Evolutionary conservation across 1,140 invertebrate species (phyloP).

Genomic region (Cydia strobilella): DNA sequence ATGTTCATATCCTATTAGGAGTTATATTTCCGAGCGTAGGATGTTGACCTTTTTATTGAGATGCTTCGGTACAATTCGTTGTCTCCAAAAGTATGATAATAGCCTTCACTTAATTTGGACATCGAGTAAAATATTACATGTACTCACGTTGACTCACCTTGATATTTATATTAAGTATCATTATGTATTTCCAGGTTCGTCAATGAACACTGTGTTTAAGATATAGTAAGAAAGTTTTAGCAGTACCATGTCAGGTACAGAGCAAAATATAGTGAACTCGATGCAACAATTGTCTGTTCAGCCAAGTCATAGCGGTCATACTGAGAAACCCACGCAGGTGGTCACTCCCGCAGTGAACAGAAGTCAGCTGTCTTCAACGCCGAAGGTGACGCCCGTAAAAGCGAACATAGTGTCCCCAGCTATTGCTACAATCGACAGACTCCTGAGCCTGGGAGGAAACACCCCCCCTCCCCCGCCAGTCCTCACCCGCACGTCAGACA

Average conservation of each 20-base stretch:
- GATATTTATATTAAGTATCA: conserved; percentile 20
- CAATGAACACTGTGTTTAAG: conserved; percentile 50
- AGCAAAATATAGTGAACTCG: conserved; percentile 76
- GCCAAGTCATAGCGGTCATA: conserved; percentile 69
- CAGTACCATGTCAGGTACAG: conserved; percentile 78
- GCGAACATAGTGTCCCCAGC: conserved; percentile 66
- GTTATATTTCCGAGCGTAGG: conserved; percentile 65
- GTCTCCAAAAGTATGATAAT: conserved; percentile 13
- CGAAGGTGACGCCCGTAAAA: conserved; percentile 66
- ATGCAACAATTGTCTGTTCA: conserved; percentile 77
- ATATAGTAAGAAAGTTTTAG: conserved; percentile 52
- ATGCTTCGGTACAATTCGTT: conserved; percentile 22
- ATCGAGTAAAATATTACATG: neutral
- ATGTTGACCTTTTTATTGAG: conserved; percentile 57
- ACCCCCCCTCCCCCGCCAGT: conserved; percentile 67
- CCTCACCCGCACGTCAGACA: conserved; percentile 64
- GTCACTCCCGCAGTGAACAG: conserved; percentile 73
- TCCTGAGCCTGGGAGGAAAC: conserved; percentile 64
- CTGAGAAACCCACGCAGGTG: conserved; percentile 75
- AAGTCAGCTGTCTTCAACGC: conserved; percentile 51
- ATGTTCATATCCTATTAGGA: conserved; percentile 45
- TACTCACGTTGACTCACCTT: conserved; percentile 7
- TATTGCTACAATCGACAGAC: conserved; percentile 72
- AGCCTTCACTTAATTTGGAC: conserved; percentile 24
- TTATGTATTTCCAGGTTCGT: conserved; percentile 34